Evolutionary conservation across 1,140 invertebrate species (phyloP), one percentile per base, ranked within the genome.

Genomic region (Drosophila carrolli): DNA sequence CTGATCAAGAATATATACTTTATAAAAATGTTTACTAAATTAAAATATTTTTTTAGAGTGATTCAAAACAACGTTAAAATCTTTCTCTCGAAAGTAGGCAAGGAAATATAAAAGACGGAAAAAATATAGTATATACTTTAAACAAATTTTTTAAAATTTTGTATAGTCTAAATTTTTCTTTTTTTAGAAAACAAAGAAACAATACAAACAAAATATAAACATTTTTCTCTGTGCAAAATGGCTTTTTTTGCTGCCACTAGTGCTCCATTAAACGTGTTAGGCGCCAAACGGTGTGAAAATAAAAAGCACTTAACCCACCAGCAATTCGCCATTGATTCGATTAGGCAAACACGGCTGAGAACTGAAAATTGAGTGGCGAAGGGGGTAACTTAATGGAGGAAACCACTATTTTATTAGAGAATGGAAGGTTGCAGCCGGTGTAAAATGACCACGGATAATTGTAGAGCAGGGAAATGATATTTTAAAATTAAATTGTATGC

Each of bases 231-330:
- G 13, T 35, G 27, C 23, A 9, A 9, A 19, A 54, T 40, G n/a
- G 48, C 48, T 32, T 59, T 16, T 27, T n/a, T 29, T 44, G 10
- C 41, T 53, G 13, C 53, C 63, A 47, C 58, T 62, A 78, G 55
- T 75, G 81, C 81, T 85, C 72, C 60, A 85, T 74, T 84, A 81
- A 74, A 62, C 76, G 62, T 72, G 81, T 63, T 76, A 84, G 78
- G 47, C 71, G 80, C 71, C 75, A 82, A 84, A 61, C 77, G 81
- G 54, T 74, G 75, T 79, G 59, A 81, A 81, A 61, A 75, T 63
- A 44, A 81, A 81, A 81, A 67, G 66, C 81, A 80, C 62, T 84
- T 79, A 84, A 58, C 77, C 53, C 63, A 75, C 72, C 66, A 58
- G 61, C 55, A 57, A 59, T 75, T 48, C 57, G 50, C 44, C 40